Conservation (phyloP, 2,888 invertebrate species). For the Drosophila mulleri region DNA sequence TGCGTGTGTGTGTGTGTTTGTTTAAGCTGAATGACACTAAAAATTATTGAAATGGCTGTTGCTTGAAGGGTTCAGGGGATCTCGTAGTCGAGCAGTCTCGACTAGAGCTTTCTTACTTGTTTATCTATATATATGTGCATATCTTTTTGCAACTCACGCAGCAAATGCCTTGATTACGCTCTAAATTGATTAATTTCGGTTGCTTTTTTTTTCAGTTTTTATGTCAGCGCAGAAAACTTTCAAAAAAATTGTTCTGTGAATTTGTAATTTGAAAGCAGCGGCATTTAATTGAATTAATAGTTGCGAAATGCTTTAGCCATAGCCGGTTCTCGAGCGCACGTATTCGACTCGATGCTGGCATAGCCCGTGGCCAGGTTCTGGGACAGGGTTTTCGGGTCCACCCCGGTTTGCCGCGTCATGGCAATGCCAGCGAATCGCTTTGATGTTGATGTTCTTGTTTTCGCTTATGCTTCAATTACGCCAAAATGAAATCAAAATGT, state of each 20-base stretch:
- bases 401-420: constrained; percentile 26
- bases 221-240: constrained; percentile 19
- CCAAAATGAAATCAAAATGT: constrained; percentile 47
- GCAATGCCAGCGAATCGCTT: constrained; percentile 34
- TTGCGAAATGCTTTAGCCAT: constrained; percentile 21
- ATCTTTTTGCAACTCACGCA: constrained; percentile 55
- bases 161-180: constrained; percentile 73
- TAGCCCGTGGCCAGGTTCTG: constrained; percentile 28
- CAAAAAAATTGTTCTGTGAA: constrained; percentile 29
- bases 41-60: too few relatives aligned
- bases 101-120: too few relatives aligned
- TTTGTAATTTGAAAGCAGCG: constrained; percentile 44
- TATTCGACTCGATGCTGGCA: constrained; percentile 9
- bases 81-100: too few relatives aligned
- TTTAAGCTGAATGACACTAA: too few relatives aligned
- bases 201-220: not conserved
- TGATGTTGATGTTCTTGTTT: constrained; percentile 57
- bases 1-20: too few relatives aligned
- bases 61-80: too few relatives aligned
- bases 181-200: constrained; percentile 69
- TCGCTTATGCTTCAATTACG: constrained; percentile 51
- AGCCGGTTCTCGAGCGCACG: constrained; percentile 1
- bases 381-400: constrained; percentile 21
- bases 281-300: constrained; percentile 71
- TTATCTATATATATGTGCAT: constrained; percentile 6